Conservation (phyloP, 2,113 vertebrate species). For the Sus scrofa region DNA sequence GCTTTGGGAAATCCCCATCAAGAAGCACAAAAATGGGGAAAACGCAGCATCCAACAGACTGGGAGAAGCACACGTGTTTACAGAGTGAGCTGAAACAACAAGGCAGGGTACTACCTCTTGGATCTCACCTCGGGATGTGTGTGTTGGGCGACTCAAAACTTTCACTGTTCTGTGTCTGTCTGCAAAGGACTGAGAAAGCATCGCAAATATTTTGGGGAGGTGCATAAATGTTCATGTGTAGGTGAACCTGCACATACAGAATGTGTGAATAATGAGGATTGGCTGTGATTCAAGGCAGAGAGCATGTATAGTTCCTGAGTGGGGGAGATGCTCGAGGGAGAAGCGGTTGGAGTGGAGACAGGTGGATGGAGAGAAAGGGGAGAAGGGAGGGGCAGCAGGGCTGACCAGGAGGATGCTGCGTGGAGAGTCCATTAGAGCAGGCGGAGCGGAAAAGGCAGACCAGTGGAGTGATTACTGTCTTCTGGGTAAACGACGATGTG, state of each 20-base stretch:
- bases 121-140: not conserved
- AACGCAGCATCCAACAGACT: not conserved
- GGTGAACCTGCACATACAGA: not conserved
- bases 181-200: not conserved
- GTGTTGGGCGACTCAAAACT: rapidly evolving
- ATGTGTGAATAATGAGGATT: not conserved
- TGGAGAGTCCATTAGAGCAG: not conserved
- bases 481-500: rapidly evolving
- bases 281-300: not conserved
- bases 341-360: not conserved
- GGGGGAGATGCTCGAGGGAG: not conserved
- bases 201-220: not conserved
- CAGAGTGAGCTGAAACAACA: not conserved
- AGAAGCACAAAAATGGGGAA: not conserved
- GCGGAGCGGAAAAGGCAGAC: not conserved
- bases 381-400: rapidly evolving
- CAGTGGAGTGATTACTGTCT: not conserved
- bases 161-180: not conserved
- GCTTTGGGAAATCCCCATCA: not conserved
- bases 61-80: not conserved
- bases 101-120: too few species aligned
- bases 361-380: not conserved
- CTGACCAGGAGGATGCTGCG: not conserved
- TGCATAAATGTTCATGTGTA: not conserved
- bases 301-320: not conserved